Evolutionary conservation across 2,888 invertebrate genomes (phyloP), one percentile per base, ranked within the genome.

Genomic region (Drosophila borborema): DNA sequence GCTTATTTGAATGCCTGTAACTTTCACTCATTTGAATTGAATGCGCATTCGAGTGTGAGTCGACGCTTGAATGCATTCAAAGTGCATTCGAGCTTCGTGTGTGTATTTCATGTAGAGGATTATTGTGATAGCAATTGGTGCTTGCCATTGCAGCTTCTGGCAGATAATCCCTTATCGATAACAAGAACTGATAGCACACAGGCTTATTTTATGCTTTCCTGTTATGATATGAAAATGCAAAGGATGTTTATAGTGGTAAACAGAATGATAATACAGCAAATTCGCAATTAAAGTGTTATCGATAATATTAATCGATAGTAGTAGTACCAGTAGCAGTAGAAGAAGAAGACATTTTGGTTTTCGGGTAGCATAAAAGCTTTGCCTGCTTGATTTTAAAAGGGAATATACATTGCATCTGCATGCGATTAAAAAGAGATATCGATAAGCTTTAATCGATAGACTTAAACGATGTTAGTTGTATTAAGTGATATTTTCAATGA

Each of bases 51-150:
- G 56, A 62, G 68, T 49, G 70, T 20, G 18, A 49, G 18, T 36
- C 14, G 38, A 40, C 67, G 82, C 70, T 77, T 85, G 83, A 80
- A 71, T 84, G 82, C 75, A 82, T 77, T 74, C 71, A 45, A 68
- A 85, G 86, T 82, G 82, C 90, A 85, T 75, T 88, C 73, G 64
- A 80, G 80, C 76, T 69, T 69, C 51, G 69, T 40, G 54, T 80
- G 55, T 72, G 75, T 53, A 72, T 68, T 40, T 49, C 54, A 64
- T 49, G 40, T 28, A 40, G 18, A 12, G 40, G 9, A 38, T 54
- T 38, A 54, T 54, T 54, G 20, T 31, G 56, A 20, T 9, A 20
- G 31, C 20, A 20, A 8, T 16, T 1, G 20, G 2, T 41, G n/a
- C 4, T 41, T 41, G 31, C 23, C 2, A 23, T 9, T 7, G 18